phyloP scores from a whole-genome alignment of 2,888 invertebrate genomes.

The Lordiphosa fenestrarum region DNA sequence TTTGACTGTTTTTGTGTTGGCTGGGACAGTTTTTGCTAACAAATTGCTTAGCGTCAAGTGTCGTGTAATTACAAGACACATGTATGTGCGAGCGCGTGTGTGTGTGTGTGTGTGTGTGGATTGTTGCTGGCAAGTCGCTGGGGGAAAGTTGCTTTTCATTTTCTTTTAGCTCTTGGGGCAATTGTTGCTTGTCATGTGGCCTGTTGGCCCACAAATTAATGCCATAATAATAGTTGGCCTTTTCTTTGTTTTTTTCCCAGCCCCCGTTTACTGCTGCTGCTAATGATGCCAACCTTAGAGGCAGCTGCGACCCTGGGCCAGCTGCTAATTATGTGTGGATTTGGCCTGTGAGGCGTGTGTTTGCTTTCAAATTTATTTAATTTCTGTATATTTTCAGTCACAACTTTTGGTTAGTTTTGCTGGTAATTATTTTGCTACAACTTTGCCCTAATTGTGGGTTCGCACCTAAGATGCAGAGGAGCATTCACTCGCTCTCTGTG shows the following conservation, averaged over 20 bases:
- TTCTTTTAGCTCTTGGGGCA: slow-evolving; percentile 29
- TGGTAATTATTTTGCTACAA: slow-evolving; percentile 1
- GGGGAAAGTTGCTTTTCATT: slow-evolving; percentile 72
- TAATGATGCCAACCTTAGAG: slow-evolving; percentile 67
- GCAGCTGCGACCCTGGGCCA: slow-evolving; percentile 60
- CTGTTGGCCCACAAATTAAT: slow-evolving; percentile 62
- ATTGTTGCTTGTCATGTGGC: slow-evolving; percentile 14
- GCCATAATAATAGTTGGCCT: slow-evolving; percentile 70
- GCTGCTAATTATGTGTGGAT: slow-evolving; percentile 69
- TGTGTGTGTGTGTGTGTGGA: slow-evolving; percentile 59
- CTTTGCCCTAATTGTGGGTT: neutral
- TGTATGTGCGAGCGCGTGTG: slow-evolving; percentile 48
- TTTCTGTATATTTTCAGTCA: neutral
- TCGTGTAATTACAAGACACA: slow-evolving; percentile 77
- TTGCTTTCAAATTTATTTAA: neutral
- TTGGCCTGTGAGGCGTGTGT: slow-evolving; percentile 24
- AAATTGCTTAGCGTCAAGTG: slow-evolving; percentile 80
- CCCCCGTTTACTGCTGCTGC: slow-evolving; percentile 35
- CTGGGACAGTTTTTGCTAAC: slow-evolving; percentile 75
- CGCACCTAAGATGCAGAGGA: neutral
- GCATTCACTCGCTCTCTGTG: slow-evolving; percentile 13
- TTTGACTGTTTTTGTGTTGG: slow-evolving; percentile 68
- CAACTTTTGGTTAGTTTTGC: slow-evolving; percentile 6
- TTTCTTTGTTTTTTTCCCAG: neutral
- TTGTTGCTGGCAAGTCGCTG: slow-evolving; percentile 43